These are phyloP conservation scores for Malachius bipustulatus DNA, from an alignment of 2,888 invertebrate species.

Conservation along the genomic window DNA sequence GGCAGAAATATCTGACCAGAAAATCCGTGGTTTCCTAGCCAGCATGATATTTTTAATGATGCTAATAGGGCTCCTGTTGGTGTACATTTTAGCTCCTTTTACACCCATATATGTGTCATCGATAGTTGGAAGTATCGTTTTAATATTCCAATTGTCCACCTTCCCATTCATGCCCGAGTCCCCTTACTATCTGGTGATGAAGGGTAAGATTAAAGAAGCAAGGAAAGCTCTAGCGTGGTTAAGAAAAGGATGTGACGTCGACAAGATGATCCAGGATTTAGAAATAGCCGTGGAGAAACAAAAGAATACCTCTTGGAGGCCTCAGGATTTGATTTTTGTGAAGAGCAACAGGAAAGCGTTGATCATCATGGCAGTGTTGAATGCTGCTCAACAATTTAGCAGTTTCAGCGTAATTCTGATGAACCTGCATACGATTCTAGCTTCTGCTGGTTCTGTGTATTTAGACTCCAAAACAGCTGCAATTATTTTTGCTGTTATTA, in stretches of 20 bases:
- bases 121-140: conserved; percentile 27
- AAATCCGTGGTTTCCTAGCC: conserved; percentile 31
- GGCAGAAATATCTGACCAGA: conserved; percentile 33
- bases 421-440: conserved; percentile 33
- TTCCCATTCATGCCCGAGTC: conserved; percentile 35
- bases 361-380: conserved; percentile 32
- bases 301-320: conserved; percentile 28
- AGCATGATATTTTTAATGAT: conserved; percentile 31
- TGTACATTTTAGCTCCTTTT: conserved; percentile 27
- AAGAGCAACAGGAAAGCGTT: conserved; percentile 32
- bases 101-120: conserved; percentile 30
- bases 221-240: conserved; percentile 27
- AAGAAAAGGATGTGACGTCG: conserved; percentile 23
- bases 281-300: conserved; percentile 29
- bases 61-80: conserved; percentile 30
- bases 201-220: conserved; percentile 27
- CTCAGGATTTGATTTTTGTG: conserved; percentile 30
- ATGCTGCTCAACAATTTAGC: conserved; percentile 33
- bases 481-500: conserved; percentile 31
- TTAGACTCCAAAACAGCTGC: conserved; percentile 26
- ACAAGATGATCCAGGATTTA: conserved; percentile 31
- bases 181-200: conserved; percentile 31
- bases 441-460: conserved; percentile 30
- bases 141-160: conserved; percentile 26
- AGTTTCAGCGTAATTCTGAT: conserved; percentile 35